phyloP scores from a whole-genome alignment of 2,797 vertebrate species.

The Falco columbarius region DNA sequence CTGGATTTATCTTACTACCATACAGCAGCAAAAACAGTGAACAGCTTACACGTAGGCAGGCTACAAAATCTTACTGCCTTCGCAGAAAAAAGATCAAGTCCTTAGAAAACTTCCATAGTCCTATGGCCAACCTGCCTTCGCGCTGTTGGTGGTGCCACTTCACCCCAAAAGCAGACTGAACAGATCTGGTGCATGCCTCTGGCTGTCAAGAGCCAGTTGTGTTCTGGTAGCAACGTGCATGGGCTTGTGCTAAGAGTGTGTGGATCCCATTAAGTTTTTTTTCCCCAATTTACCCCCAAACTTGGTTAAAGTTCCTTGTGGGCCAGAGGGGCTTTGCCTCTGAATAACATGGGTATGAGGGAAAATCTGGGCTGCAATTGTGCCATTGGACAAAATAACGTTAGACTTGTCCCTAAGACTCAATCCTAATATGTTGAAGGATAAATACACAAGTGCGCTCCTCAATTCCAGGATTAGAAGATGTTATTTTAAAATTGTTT shows the following conservation, averaged over 20 bases:
- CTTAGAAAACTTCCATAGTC: not conserved
- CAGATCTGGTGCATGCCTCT: not conserved
- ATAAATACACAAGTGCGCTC: not conserved
- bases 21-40: not conserved
- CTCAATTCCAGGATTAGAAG: not conserved
- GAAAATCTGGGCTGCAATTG: not conserved
- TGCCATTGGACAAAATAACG: not conserved
- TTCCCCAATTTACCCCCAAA: accelerated
- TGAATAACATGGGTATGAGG: not conserved
- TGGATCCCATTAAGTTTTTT: not conserved
- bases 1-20: not conserved
- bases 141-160: not conserved
- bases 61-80: not conserved
- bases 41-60: not conserved
- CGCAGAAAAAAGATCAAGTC: not conserved
- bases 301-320: not conserved
- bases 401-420: not conserved
- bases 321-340: not conserved
- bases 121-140: accelerated
- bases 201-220: not conserved
- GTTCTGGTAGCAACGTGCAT: not conserved
- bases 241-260: not conserved
- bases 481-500: accelerated
- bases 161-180: not conserved
- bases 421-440: not conserved